Evolutionary conservation across 1,140 invertebrate species (phyloP).

Genomic region (Holotrichia oblita): DNA sequence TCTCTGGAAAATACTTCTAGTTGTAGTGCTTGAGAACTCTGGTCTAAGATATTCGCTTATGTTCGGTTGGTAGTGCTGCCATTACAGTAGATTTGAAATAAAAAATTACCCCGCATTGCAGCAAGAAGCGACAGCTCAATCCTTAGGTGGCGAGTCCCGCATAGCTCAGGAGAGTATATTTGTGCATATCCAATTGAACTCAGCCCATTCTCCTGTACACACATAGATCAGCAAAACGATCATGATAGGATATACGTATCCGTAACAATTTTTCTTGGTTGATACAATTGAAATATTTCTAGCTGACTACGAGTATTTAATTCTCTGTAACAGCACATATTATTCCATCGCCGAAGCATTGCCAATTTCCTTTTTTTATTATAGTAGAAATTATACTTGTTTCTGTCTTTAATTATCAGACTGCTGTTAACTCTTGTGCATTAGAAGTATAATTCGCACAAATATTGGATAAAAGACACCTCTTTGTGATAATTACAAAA

Average conservation of each 20-base stretch:
- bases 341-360: constrained; percentile 36
- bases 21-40: not conserved
- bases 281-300: constrained; percentile 29
- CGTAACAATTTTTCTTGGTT: not conserved
- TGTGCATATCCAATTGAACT: constrained; percentile 26
- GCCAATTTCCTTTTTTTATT: constrained; percentile 33
- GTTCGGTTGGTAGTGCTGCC: not conserved
- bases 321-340: constrained; percentile 22
- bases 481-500: too few relatives aligned
- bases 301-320: constrained; percentile 32
- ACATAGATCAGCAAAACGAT: not conserved
- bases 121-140: constrained; percentile 15
- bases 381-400: not conserved
- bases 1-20: constrained; percentile 21
- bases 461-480: too few relatives aligned
- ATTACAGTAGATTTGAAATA: constrained; percentile 33
- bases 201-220: not conserved
- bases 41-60: not conserved
- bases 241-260: not conserved
- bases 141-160: not conserved
- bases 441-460: not conserved
- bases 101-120: constrained; percentile 38
- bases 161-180: not conserved
- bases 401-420: not conserved
- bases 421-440: not conserved